Conservation (phyloP, 1,140 invertebrate genomes). For the Eurosta solidaginis region DNA sequence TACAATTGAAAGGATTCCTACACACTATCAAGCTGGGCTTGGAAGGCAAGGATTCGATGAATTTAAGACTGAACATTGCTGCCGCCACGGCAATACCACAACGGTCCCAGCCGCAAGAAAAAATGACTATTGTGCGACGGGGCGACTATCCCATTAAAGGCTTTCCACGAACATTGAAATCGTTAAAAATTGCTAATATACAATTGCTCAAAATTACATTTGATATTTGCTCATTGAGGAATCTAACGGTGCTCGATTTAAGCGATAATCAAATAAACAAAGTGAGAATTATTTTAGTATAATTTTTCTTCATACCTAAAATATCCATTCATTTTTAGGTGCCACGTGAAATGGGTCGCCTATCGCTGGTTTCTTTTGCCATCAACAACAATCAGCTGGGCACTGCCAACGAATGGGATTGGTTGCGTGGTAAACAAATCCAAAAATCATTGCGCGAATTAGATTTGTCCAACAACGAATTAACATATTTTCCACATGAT, state of each 20-base stretch:
- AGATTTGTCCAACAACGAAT: slow-evolving; percentile 50
- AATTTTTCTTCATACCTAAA: not conserved
- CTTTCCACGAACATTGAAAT: slow-evolving; percentile 64
- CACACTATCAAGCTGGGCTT: slow-evolving; percentile 67
- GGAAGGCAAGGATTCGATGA: slow-evolving; percentile 65
- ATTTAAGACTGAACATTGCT: slow-evolving; percentile 63
- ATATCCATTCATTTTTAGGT: slow-evolving; percentile 54
- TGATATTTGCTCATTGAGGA: slow-evolving; percentile 69
- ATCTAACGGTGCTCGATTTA: slow-evolving; percentile 73
- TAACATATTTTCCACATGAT: slow-evolving; percentile 46
- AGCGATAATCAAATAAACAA: slow-evolving; percentile 75
- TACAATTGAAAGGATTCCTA: slow-evolving; percentile 73
- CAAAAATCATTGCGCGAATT: slow-evolving; percentile 43
- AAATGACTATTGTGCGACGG: slow-evolving; percentile 66
- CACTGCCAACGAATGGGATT: slow-evolving; percentile 66
- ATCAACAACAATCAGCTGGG: slow-evolving; percentile 74
- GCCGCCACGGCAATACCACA: slow-evolving; percentile 60
- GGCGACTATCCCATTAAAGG: slow-evolving; percentile 72
- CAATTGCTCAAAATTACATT: slow-evolving; percentile 68
- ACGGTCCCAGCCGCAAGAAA: slow-evolving; percentile 61
- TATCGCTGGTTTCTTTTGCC: slow-evolving; percentile 71
- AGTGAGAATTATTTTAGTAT: slow-evolving; percentile 33
- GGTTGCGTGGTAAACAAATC: slow-evolving; percentile 65
- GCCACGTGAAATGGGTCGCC: slow-evolving; percentile 72
- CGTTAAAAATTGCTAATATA: slow-evolving; percentile 63